Conservation (phyloP, 2,797 vertebrate species). For the Lacerta bilineata region DNA sequence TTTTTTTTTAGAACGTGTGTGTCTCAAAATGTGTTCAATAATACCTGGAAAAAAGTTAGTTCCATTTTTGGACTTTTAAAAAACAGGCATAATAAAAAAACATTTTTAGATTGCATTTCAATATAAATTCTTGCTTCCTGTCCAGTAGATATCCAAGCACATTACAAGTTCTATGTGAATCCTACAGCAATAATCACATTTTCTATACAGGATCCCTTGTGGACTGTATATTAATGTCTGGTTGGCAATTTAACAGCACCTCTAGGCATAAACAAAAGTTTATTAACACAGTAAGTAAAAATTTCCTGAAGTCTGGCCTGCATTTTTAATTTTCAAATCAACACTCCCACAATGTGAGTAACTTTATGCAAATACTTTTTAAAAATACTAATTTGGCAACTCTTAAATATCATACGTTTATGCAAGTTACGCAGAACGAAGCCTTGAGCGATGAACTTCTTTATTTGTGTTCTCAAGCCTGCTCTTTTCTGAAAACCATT, state of each 20-base stretch:
- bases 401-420: slow-evolving; percentile 46
- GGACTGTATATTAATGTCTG: slow-evolving; percentile 82
- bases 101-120: neutral
- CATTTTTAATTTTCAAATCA: slow-evolving; percentile 74
- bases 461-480: slow-evolving; percentile 50
- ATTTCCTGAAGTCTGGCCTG: slow-evolving; percentile 74
- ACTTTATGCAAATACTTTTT: slow-evolving; percentile 42
- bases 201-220: slow-evolving; percentile 75
- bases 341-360: slow-evolving; percentile 62
- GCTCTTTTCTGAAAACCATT: slow-evolving; percentile 46
- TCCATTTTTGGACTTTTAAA: neutral
- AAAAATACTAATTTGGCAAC: slow-evolving; percentile 51
- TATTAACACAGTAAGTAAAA: slow-evolving; percentile 85
- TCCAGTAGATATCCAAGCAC: slow-evolving; percentile 68
- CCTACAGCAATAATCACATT: slow-evolving; percentile 68
- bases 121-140: slow-evolving; percentile 48
- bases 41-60: neutral
- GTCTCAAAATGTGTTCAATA: neutral
- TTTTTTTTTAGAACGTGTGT: neutral
- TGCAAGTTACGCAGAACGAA: slow-evolving; percentile 38
- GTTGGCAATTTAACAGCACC: slow-evolving; percentile 84
- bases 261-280: slow-evolving; percentile 87
- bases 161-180: slow-evolving; percentile 67
- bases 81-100: neutral
- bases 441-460: slow-evolving; percentile 48